Base-by-base conservation (phyloP, 2,888 invertebrate species). In the Clostera curtula region DNA sequence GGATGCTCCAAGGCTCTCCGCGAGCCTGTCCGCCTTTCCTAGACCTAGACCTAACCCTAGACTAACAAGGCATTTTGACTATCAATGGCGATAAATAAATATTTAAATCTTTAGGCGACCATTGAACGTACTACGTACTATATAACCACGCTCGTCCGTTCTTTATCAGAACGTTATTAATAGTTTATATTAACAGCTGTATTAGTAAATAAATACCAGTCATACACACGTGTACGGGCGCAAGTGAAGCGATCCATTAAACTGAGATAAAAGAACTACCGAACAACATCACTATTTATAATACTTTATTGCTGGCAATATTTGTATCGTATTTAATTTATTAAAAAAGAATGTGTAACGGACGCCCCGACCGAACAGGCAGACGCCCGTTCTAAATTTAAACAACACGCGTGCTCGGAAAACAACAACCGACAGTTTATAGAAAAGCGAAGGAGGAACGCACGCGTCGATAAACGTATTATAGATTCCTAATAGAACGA, bases 351-450 rank as follows among this genome's bases (percentile, higher is more conserved):
- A 43, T 39, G 37, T 40, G 60, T 64, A 71, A 67, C 72, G 66
- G 66, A 68, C 72, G 70, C 59, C 44, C 59, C 53, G 58, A 45
- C 46, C 56, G 49, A 23, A 41, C 36, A 43, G 15, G 61, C 68
- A 72, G 73, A 70, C 72, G 68, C 59, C 54, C 56, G 55, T 44
- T 74, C 77, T 77, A 80, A 61, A 68, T 76, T 62, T 76, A 77
- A 58, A 51, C 56, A 40, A 48, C 43, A 60, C 67, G 69, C 72
- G 69, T 64, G 71, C 62, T 56, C 68, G 57, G 58, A 71, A 71
- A 75, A 73, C 73, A 75, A 71, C 76, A 56, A 61, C 63, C 57
- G 64, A 70, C 67, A 70, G 67, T 66, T 65, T 68, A 60, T 64
- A 59, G 71, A 63, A 68, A n/a, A 53, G 60, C 51, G 56, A 48